Percentiles rank a stretch among this genome's conserved stretches.
Evolutionary conservation across 2,113 vertebrate species (phyloP).

Genomic region (Stomatorhinus ivindoensis): DNA sequence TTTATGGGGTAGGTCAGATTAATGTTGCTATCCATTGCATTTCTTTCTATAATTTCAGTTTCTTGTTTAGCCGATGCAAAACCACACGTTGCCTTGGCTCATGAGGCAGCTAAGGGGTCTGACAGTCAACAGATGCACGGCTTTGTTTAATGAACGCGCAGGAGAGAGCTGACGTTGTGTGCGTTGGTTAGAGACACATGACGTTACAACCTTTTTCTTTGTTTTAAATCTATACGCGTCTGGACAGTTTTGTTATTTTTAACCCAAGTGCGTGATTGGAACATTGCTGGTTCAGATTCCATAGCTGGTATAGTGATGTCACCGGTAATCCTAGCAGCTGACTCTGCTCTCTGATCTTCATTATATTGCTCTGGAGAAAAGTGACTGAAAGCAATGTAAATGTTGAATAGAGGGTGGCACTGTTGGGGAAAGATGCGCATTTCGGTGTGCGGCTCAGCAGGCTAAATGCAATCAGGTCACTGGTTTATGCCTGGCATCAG

Average conservation of each 20-base stretch:
- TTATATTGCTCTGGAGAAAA: neutral
- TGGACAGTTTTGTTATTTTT: neutral
- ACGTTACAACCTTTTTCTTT: neutral
- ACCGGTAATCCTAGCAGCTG: neutral
- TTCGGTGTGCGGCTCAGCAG: neutral
- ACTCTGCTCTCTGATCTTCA: neutral
- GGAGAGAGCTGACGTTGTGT: neutral
- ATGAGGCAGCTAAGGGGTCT: neutral
- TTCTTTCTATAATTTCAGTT: neutral
- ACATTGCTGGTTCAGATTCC: neutral
- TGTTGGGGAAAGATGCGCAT: neutral
- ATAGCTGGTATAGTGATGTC: neutral
- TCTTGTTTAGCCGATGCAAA: neutral
- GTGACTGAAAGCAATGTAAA: neutral
- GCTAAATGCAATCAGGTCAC: neutral
- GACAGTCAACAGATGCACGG: neutral
- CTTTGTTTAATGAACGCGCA: neutral
- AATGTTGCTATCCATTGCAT: neutral
- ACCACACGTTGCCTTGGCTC: neutral
- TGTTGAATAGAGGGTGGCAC: neutral
- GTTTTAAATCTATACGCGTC: neutral
- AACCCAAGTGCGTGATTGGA: neutral
- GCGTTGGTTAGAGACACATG: neutral
- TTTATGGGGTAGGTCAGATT: neutral
- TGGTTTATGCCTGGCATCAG: neutral